Conservation (phyloP, 2,797 vertebrate genomes). For the Thamnophis elegans region DNA sequence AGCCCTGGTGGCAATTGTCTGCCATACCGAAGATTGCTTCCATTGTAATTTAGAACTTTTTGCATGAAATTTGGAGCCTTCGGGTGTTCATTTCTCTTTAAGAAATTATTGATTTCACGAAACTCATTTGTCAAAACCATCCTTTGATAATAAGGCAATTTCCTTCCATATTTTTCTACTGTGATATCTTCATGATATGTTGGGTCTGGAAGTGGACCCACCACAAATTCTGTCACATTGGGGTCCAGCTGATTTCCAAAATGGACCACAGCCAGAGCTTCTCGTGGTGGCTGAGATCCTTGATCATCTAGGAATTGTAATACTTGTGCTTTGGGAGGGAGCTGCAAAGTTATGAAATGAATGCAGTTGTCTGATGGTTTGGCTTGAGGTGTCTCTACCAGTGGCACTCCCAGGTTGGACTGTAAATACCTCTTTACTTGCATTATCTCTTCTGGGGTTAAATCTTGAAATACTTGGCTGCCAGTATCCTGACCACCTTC, state of each 20-base stretch:
- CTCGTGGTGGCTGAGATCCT: constrained; percentile 62
- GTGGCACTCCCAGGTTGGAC: constrained; percentile 55
- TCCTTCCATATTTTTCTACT: constrained; percentile 61
- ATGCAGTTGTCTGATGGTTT: constrained; percentile 75
- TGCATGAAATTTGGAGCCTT: constrained; percentile 72
- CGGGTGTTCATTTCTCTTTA: constrained; percentile 61
- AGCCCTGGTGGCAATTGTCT: constrained; percentile 45
- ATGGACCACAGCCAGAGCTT: constrained; percentile 79
- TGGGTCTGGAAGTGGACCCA: constrained; percentile 76
- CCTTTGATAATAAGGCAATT: constrained; percentile 72
- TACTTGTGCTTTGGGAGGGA: constrained; percentile 76
- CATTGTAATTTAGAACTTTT: constrained; percentile 49
- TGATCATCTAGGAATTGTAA: constrained; percentile 72
- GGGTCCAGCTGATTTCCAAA: constrained; percentile 63
- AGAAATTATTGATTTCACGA: constrained; percentile 53
- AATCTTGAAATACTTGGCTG: constrained; percentile 78
- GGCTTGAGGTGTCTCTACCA: constrained; percentile 70
- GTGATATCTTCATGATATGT: constrained; percentile 72
- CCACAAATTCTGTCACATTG: constrained; percentile 78
- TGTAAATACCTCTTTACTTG: constrained; percentile 77
- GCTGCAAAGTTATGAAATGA: constrained; percentile 79
- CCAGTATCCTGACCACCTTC: neutral
- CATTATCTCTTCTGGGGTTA: constrained; percentile 73
- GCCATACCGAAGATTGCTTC: constrained; percentile 24
- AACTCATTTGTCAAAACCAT: constrained; percentile 75